phyloP scores from a whole-genome alignment of 2,797 vertebrate species.

The Ctenopoma kingsleyae region DNA sequence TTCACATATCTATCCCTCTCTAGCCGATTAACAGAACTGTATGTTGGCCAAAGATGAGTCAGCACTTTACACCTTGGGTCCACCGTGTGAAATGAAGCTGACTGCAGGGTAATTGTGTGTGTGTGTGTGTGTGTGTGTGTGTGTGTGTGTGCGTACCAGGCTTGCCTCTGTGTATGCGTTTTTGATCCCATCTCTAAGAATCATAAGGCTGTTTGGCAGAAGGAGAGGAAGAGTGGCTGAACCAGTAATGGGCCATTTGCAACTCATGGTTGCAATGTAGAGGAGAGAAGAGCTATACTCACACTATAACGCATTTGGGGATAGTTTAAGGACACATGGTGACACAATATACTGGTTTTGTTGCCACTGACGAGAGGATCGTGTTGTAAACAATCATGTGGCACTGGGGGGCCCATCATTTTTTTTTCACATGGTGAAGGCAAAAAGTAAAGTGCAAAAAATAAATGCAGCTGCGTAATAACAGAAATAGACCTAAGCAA shows the following conservation, averaged over 20 bases:
- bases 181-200: conserved; percentile 50
- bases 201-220: conserved; percentile 53
- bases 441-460: conserved; percentile 36
- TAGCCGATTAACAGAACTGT: conserved; percentile 67
- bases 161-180: conserved; percentile 27
- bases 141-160: not conserved
- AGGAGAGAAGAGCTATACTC: conserved; percentile 35
- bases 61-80: conserved; percentile 74
- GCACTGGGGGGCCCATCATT: conserved; percentile 3
- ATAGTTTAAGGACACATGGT: conserved; percentile 13
- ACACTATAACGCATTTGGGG: conserved; percentile 35
- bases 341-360: conserved; percentile 20
- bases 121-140: conserved; percentile 26
- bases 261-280: conserved; percentile 32
- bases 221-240: conserved; percentile 32
- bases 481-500: not conserved
- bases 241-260: conserved; percentile 59
- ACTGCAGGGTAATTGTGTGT: conserved; percentile 71
- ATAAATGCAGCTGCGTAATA: conserved; percentile 25
- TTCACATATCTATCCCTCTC: conserved; percentile 48
- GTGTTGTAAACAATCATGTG: conserved; percentile 16
- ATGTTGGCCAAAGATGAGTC: conserved; percentile 74
- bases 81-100: conserved; percentile 74
- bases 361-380: conserved; percentile 23
- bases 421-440: conserved; percentile 27